Base-by-base conservation (phyloP, 2,888 invertebrate species). In the Scelioninae gen. 1 region DNA sequence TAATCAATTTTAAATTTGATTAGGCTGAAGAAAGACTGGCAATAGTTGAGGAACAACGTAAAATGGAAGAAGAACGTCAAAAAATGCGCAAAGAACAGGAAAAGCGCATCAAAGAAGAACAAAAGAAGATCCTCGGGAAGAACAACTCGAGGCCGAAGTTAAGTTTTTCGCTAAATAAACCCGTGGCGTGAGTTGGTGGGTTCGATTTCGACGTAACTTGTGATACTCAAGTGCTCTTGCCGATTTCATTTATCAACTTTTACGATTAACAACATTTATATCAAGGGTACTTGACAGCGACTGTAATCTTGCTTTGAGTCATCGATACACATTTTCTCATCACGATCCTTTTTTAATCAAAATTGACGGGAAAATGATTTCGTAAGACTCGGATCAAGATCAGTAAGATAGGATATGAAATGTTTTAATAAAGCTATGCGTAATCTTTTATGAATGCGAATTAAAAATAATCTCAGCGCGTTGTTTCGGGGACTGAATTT, bases 1-100 rank as follows among this genome's bases (percentile, higher is more conserved):
- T 47, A 8, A 15, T 47, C 15, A 11, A 38, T 11, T 16, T 49
- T 49, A 9, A 47, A 15, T 51, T 29, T n/a, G 34, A 66, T 32
- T 31, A 98, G 98, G 98, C 98, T 91, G 99, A 99, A 94, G 98
- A 99, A 93, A 95, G 98, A 90, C 94, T 98, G 92, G 97, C 97
- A 84, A 97, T 98, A 95, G 97, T 98, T 84, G 98, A 98, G 93
- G 98, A 98, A 92, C 98, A 98, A 93, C 95, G 98, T 88, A 96
- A 96, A 93, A 97, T 98, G 95, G 97, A 98, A 88, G 98, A 99
- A 93, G 97, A 98, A 92, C 95, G 97, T 87, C 98, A 98, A 92
- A 96, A 95, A 91, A 94, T 98, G 93, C 96, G 97, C 91, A 97
- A 97, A 93, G 98, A 98, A 93, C 97, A 98, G 92, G 97, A 98